Conservation (phyloP, 1,140 invertebrate genomes). For the Contarinia nasturtii region DNA sequence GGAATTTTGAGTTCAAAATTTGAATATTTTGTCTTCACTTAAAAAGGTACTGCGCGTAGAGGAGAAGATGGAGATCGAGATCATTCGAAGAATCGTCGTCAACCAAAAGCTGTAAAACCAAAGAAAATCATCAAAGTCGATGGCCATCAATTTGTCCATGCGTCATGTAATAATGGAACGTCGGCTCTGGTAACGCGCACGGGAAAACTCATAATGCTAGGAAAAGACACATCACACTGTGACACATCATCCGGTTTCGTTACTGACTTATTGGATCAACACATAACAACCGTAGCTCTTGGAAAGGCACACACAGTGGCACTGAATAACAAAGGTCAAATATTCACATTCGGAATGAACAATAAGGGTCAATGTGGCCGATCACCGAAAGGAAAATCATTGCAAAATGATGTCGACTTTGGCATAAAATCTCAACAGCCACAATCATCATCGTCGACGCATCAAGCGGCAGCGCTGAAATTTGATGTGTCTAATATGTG, state of each 20-base stretch:
- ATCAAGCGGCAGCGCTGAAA: slow-evolving; percentile 7
- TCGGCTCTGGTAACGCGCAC: slow-evolving; percentile 79
- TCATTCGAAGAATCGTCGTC: slow-evolving; percentile 62
- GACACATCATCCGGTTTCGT: slow-evolving; percentile 41
- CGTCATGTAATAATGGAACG: slow-evolving; percentile 86
- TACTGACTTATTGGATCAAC: slow-evolving; percentile 55
- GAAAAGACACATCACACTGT: slow-evolving; percentile 82
- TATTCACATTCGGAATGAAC: slow-evolving; percentile 94
- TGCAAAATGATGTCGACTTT: slow-evolving; percentile 25
- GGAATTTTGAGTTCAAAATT: not conserved
- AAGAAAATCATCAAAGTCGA: slow-evolving; percentile 86
- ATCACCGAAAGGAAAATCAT: slow-evolving; percentile 37
- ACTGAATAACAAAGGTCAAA: slow-evolving; percentile 70
- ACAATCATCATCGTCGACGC: slow-evolving; percentile 1
- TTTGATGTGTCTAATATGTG: slow-evolving; percentile 18
- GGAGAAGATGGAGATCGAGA: slow-evolving; percentile 91
- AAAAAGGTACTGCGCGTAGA: slow-evolving; percentile 72
- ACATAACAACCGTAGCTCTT: slow-evolving; percentile 62
- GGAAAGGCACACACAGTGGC: slow-evolving; percentile 91
- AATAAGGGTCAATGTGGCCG: slow-evolving; percentile 96
- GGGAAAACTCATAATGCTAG: slow-evolving; percentile 81
- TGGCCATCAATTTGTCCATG: slow-evolving; percentile 57
- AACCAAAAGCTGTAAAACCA: slow-evolving; percentile 77
- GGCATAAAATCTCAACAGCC: slow-evolving; percentile 2
- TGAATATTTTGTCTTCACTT: slow-evolving; percentile 17